phyloP scores from a whole-genome alignment of 1,140 invertebrate genomes.

The Triops longicaudatus region DNA sequence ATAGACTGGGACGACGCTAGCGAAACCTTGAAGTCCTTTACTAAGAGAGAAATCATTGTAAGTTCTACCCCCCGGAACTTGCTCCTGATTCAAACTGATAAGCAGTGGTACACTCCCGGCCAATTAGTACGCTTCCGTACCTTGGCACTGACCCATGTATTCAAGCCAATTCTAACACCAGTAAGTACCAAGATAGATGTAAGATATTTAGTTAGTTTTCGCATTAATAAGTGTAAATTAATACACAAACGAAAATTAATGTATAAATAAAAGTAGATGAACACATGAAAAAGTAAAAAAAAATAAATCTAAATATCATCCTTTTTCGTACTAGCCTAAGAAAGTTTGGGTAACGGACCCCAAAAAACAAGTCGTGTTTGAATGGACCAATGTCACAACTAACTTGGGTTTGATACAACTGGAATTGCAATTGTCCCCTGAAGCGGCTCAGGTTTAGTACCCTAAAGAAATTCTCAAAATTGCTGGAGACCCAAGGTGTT shows the following conservation, averaged over 20 bases:
- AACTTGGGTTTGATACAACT: constrained; percentile 47
- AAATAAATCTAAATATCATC: no score
- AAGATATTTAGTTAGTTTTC: no score
- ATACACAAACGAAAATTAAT: no score
- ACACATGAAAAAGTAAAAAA: no score
- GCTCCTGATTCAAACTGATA: constrained; percentile 47
- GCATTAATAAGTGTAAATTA: no score
- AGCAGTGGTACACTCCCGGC: constrained; percentile 54
- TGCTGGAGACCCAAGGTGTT: no score
- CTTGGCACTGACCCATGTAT: constrained; percentile 44
- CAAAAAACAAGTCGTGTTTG: constrained; percentile 46
- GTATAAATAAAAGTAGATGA: no score
- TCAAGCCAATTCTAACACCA: constrained; percentile 42
- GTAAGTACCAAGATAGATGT: no score
- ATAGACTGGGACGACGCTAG: background rate
- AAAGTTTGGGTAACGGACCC: constrained; percentile 52
- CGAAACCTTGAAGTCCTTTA: background rate
- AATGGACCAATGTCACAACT: constrained; percentile 49
- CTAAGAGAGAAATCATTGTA: background rate
- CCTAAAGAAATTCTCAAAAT: no score
- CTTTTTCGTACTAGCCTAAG: constrained; percentile 42
- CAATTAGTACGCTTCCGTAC: constrained; percentile 49
- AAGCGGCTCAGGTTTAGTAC: constrained; percentile 43
- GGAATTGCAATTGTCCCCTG: constrained; percentile 45
- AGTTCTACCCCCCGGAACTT: constrained; percentile 41